These are phyloP conservation scores for Microcebus ravelobensis DNA, from an alignment of 2,113 vertebrate genomes.

Conservation along the genomic window DNA sequence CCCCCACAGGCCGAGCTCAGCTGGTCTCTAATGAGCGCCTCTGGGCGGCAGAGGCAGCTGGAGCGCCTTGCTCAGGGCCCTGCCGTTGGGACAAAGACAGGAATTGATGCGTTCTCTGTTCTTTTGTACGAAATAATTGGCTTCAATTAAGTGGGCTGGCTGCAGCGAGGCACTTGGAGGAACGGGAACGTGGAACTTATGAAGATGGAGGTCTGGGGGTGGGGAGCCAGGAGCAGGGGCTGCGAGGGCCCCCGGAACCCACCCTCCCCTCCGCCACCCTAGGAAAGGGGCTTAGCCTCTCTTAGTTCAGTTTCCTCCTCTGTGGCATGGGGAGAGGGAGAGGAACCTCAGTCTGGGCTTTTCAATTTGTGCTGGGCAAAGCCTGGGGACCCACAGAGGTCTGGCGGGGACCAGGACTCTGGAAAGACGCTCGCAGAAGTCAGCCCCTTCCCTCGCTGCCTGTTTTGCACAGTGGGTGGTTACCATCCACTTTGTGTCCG, in stretches of 20 bases:
- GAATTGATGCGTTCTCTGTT: constrained; percentile 38
- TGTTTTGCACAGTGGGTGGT: neutral
- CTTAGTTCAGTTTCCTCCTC: neutral
- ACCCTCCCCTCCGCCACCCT: neutral
- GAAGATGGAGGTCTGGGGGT: constrained; percentile 21
- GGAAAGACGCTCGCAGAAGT: neutral
- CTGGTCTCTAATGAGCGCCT: constrained; percentile 62
- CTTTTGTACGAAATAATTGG: constrained; percentile 74
- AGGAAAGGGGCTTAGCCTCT: neutral
- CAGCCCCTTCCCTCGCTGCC: neutral
- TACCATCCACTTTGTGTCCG: neutral
- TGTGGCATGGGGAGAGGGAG: neutral
- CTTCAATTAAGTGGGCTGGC: constrained; percentile 75
- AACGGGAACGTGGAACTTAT: constrained; percentile 24
- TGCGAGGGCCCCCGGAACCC: accelerated
- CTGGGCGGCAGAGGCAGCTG: constrained; percentile 50
- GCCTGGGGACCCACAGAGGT: neutral
- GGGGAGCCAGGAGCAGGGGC: neutral
- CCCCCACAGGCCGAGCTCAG: constrained; percentile 38
- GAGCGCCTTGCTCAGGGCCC: constrained; percentile 14
- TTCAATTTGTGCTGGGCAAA: neutral
- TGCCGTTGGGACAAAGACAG: constrained; percentile 56
- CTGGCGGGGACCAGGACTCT: neutral
- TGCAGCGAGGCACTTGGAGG: neutral
- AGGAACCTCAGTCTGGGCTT: neutral